phyloP scores from a whole-genome alignment of 1,140 invertebrate genomes.

The Apis dorsata region DNA sequence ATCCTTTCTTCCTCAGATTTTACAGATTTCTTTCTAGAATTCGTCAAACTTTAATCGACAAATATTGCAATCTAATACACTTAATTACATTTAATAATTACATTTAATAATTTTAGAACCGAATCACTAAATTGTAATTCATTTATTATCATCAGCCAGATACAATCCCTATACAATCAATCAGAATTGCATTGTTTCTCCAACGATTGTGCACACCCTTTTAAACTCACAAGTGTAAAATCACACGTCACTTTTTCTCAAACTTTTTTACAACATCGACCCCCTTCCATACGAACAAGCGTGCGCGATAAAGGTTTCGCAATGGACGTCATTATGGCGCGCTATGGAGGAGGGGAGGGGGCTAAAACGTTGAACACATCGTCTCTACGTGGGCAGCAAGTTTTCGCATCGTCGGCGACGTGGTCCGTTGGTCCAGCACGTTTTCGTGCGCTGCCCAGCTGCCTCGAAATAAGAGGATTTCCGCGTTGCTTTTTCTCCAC shows the following conservation, averaged over 20 bases:
- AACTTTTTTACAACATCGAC: conserved; percentile 53
- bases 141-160: no score
- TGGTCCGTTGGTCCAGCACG: conserved; percentile 50
- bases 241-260: not conserved
- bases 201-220: no score
- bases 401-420: conserved; percentile 58
- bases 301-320: conserved; percentile 60
- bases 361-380: conserved; percentile 64
- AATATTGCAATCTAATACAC: no score
- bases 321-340: conserved; percentile 60
- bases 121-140: no score
- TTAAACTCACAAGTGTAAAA: no score
- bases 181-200: no score
- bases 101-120: no score
- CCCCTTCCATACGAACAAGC: conserved; percentile 26
- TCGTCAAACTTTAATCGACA: no score
- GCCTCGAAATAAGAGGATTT: conserved; percentile 61
- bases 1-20: no score
- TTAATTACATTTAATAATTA: no score
- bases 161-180: no score
- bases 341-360: not conserved
- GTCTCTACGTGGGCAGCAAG: conserved; percentile 66
- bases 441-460: conserved; percentile 20
- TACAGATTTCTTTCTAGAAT: no score
- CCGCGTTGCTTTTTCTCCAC: conserved; percentile 24